These are phyloP conservation scores for Camarhynchus parvulus DNA, from an alignment of 2,113 vertebrate species.

Conservation along the genomic window DNA sequence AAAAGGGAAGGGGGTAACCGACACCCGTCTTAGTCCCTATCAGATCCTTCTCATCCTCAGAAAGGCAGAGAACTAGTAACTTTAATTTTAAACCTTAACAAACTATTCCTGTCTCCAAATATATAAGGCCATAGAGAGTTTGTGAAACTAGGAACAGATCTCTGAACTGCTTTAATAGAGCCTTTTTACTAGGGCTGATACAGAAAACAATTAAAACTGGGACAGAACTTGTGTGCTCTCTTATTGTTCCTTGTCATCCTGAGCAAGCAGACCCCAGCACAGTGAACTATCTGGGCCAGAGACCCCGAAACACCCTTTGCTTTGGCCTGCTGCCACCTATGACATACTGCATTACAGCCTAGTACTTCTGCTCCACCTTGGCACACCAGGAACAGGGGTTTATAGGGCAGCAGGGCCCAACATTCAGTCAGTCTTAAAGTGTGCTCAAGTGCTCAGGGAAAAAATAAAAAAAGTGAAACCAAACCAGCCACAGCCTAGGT, in stretches of 20 bases:
- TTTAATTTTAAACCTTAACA: neutral
- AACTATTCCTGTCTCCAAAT: neutral
- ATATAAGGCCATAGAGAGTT: neutral
- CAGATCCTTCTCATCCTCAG: neutral
- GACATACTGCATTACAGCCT: neutral
- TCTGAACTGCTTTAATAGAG: neutral
- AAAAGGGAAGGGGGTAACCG: neutral
- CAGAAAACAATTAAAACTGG: neutral
- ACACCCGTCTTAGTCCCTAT: neutral
- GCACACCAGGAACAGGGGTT: neutral
- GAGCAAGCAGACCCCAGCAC: neutral
- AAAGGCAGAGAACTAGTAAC: neutral
- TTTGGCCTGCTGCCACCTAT: neutral
- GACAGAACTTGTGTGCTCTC: neutral
- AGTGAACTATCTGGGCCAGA: neutral
- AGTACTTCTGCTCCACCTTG: neutral
- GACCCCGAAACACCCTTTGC: neutral
- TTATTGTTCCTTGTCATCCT: neutral
- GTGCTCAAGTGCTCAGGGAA: neutral
- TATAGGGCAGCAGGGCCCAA: neutral
- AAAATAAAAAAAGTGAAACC: neutral
- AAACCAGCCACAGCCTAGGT: neutral
- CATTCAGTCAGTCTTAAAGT: neutral
- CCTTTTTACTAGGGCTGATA: neutral
- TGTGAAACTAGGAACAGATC: neutral